Conservation (phyloP, 2,113 vertebrate genomes). For the Diadophis punctatus region DNA sequence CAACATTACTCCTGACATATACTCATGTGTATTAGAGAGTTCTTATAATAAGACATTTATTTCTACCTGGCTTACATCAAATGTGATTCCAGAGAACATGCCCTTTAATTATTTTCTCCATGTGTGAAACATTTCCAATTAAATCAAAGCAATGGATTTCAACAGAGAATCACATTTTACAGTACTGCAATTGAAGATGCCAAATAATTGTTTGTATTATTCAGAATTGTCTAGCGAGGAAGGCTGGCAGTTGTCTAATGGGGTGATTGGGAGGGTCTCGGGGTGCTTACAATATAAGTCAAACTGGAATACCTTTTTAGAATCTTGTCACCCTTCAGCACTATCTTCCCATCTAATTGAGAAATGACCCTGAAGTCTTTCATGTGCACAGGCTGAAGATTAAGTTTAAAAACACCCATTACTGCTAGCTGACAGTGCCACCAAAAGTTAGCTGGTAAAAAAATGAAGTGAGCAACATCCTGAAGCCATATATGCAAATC, state of each 20-base stretch:
- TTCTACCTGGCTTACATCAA: not conserved
- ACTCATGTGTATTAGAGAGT: not conserved
- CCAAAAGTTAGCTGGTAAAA: not conserved
- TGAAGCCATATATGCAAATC: conserved; percentile 10
- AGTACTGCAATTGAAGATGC: conserved; percentile 2
- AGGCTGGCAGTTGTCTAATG: not conserved
- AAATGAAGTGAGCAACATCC: not conserved
- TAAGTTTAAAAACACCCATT: not conserved
- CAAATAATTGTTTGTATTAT: not conserved
- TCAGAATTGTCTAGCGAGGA: conserved; percentile 14
- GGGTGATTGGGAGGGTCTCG: not conserved
- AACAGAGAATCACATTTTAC: conserved; percentile 14
- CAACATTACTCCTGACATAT: not conserved
- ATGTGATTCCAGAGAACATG: not conserved
- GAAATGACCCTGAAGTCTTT: conserved; percentile 7
- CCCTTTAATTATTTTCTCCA: not conserved
- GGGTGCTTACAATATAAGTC: conserved; percentile 21
- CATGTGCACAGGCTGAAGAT: conserved; percentile 10
- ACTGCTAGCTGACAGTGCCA: not conserved
- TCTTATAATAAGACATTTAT: not conserved
- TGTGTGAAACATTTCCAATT: conserved; percentile 19
- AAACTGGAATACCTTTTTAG: conserved; percentile 24
- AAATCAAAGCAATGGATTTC: conserved; percentile 7
- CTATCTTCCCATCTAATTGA: conserved; percentile 9
- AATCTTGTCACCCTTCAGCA: conserved; percentile 1